A percentile compares a stretch with the other conserved stretches of the same genome.
Evolutionary conservation across 30 jellyfish, hydroid and myxozoan genomes (phyloP).

Genomic region (Cassiopea xamachana): DNA sequence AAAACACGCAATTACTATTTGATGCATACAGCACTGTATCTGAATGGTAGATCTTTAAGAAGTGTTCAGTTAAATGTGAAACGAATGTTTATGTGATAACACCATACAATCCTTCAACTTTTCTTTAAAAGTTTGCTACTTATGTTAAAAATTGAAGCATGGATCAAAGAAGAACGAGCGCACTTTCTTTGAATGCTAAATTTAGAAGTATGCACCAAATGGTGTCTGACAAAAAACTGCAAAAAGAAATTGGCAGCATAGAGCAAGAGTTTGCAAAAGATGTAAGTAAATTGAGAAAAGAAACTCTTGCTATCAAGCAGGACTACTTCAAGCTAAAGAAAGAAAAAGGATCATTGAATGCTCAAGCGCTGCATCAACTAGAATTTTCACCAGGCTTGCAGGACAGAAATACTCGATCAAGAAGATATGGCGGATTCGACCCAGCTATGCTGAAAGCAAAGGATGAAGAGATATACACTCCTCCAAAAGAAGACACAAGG

Average conservation of each 20-base stretch:
- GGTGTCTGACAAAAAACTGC: constrained; percentile 59
- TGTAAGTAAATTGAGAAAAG: constrained; percentile 46
- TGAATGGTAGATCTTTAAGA: too few species aligned
- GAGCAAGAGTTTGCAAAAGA: constrained; percentile 62
- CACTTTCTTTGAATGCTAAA: constrained; percentile 45
- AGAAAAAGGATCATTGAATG: constrained; percentile 60
- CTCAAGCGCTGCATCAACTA: constrained; percentile 40
- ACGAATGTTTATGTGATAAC: too few species aligned
- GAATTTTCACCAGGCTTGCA: constrained; percentile 72
- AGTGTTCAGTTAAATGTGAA: too few species aligned
- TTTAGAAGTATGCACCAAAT: constrained; percentile 59
- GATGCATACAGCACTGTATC: too few species aligned
- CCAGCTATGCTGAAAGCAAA: constrained; percentile 74
- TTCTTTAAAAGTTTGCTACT: neutral
- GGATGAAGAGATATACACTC: constrained; percentile 50
- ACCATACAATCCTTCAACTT: neutral
- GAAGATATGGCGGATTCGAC: constrained; percentile 63
- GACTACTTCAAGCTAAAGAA: constrained; percentile 60
- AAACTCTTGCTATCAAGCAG: constrained; percentile 58
- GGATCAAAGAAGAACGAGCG: constrained; percentile 62
- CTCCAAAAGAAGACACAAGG: constrained; percentile 48
- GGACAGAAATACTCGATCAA: constrained; percentile 64
- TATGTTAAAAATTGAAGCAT: neutral
- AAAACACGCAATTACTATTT: too few species aligned
- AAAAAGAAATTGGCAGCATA: constrained; percentile 48